These are phyloP conservation scores for Sphaeridia pumilis DNA, from an alignment of 2,888 invertebrate genomes.

Conservation along the genomic window DNA sequence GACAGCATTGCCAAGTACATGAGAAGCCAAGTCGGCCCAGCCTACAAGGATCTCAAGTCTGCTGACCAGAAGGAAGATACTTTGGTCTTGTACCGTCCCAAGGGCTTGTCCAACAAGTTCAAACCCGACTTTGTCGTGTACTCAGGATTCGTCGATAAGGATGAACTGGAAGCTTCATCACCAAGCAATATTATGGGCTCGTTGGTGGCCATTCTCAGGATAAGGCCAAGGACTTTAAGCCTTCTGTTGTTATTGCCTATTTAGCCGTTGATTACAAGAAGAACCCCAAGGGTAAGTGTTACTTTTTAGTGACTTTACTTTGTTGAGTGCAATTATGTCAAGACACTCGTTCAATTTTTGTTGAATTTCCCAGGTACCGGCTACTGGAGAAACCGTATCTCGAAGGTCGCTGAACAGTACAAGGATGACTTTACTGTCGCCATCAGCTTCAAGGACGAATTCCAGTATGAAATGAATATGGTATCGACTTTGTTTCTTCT, in stretches of 20 bases:
- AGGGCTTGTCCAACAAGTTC: slow-evolving; percentile 83
- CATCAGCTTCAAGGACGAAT: slow-evolving; percentile 82
- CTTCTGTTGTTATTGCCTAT: slow-evolving; percentile 85
- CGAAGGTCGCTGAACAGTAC: slow-evolving; percentile 71
- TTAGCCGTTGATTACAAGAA: slow-evolving; percentile 91
- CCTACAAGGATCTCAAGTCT: slow-evolving; percentile 74
- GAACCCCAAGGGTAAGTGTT: slow-evolving; percentile 85
- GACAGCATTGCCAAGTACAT: slow-evolving; percentile 49
- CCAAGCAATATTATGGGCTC: slow-evolving; percentile 78
- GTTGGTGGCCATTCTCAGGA: slow-evolving; percentile 82
- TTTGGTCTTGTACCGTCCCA: slow-evolving; percentile 76
- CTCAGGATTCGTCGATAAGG: slow-evolving; percentile 55
- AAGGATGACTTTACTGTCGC: slow-evolving; percentile 65
- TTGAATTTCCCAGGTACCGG: slow-evolving; percentile 56
- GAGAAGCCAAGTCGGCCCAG: slow-evolving; percentile 85
- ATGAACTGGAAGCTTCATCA: slow-evolving; percentile 71
- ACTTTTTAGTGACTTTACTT: no score
- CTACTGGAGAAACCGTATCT: slow-evolving; percentile 95
- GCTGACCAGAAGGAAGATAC: slow-evolving; percentile 62
- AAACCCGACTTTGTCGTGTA: slow-evolving; percentile 66
- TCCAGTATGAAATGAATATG: slow-evolving; percentile 87
- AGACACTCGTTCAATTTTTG: neutral
- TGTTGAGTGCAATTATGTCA: no score
- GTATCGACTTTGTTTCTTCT: slow-evolving; percentile 69
- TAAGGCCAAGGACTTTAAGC: slow-evolving; percentile 73